Conservation (phyloP, 2,888 invertebrate genomes). For the Torymus texanus region DNA sequence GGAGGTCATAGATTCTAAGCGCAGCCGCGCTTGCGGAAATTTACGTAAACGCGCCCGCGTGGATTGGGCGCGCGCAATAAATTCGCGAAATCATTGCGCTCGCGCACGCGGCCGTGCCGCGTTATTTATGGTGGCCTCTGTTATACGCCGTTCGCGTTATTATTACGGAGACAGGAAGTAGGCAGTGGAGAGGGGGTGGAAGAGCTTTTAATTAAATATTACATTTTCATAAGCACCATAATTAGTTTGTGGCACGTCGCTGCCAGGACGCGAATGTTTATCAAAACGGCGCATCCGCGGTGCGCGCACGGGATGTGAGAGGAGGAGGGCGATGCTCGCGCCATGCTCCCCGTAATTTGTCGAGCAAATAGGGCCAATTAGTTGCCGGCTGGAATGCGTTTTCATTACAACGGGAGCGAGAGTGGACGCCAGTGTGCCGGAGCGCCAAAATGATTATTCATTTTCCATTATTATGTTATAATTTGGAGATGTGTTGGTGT, state of each 20-base stretch:
- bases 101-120: background rate
- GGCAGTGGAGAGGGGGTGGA: background rate
- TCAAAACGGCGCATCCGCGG: slow-evolving; percentile 42
- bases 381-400: slow-evolving; percentile 47
- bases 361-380: slow-evolving; percentile 49
- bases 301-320: too few species aligned
- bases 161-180: slow-evolving; percentile 3
- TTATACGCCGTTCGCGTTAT: slow-evolving; percentile 5
- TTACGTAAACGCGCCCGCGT: slow-evolving; percentile 33
- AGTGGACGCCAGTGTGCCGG: background rate
- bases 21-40: slow-evolving; percentile 33
- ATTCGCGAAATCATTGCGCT: slow-evolving; percentile 46
- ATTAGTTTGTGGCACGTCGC: slow-evolving; percentile 50
- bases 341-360: slow-evolving; percentile 23
- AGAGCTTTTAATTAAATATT: slow-evolving; percentile 56
- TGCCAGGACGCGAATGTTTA: slow-evolving; percentile 49
- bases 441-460: slow-evolving; percentile 34
- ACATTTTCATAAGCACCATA: slow-evolving; percentile 56
- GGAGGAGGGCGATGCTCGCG: too few species aligned
- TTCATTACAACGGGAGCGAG: slow-evolving; percentile 40
- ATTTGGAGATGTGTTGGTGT: background rate
- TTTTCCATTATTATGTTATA: slow-evolving; percentile 27
- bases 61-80: slow-evolving; percentile 24
- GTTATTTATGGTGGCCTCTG: slow-evolving; percentile 42
- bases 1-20: slow-evolving; percentile 33